Conservation (phyloP, 2,113 vertebrate species). For the Passer domesticus region DNA sequence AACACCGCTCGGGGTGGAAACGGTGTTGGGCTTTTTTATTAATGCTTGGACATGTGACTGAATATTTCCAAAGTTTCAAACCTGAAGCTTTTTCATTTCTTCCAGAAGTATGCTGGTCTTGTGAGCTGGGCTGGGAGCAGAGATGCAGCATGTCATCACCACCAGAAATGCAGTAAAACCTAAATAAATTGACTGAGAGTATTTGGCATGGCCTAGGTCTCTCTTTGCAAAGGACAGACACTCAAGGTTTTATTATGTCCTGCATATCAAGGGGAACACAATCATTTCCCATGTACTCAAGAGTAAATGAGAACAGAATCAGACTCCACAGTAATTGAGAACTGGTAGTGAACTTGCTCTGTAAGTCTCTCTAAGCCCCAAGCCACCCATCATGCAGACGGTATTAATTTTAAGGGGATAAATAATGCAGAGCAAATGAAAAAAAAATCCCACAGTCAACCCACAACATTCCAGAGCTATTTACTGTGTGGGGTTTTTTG, state of each 20-base stretch:
- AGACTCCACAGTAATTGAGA: neutral
- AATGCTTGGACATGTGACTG: neutral
- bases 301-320: neutral
- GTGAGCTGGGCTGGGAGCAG: neutral
- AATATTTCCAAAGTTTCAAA: neutral
- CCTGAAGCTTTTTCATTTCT: neutral
- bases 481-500: neutral
- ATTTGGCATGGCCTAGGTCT: neutral
- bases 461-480: neutral
- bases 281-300: neutral
- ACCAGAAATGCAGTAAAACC: neutral
- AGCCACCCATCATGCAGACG: neutral
- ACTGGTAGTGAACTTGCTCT: neutral
- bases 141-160: neutral
- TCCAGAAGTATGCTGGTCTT: neutral
- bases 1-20: neutral
- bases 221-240: neutral
- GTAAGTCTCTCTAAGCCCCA: neutral
- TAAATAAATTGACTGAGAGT: neutral
- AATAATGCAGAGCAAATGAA: neutral
- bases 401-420: constrained; percentile 33
- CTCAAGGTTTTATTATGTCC: neutral
- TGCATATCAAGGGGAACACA: neutral
- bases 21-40: neutral
- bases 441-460: neutral